phyloP scores from a whole-genome alignment of 2,113 vertebrate species.

The Zapornia atra region DNA sequence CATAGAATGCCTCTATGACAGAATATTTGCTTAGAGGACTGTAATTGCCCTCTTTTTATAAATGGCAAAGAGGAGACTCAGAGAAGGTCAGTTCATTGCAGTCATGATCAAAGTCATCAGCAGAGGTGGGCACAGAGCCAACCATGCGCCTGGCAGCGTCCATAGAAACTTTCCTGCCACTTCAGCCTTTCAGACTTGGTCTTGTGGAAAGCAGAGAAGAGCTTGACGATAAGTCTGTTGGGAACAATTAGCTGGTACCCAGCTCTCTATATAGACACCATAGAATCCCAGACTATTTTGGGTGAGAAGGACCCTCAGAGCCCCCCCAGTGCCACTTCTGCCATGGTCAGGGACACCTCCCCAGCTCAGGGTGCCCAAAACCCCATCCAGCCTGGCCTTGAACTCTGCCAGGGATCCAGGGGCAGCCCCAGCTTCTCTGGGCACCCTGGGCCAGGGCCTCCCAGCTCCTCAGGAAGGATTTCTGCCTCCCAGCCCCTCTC shows the following conservation, averaged over 20 bases:
- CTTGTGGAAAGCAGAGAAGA: not conserved
- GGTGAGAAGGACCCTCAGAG: too few relatives aligned
- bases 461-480: too few relatives aligned
- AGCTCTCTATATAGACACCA: not conserved
- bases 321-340: too few relatives aligned
- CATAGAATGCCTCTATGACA: not conserved
- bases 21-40: not conserved
- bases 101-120: accelerated
- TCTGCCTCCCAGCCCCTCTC: too few relatives aligned
- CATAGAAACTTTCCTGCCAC: accelerated
- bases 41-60: not conserved
- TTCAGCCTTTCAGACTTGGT: not conserved
- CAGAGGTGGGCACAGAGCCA: not conserved
- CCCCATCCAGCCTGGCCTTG: too few relatives aligned
- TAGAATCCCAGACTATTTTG: too few relatives aligned
- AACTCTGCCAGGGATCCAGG: too few relatives aligned
- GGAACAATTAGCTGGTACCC: not conserved
- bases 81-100: not conserved
- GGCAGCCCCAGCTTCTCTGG: too few relatives aligned
- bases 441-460: too few relatives aligned
- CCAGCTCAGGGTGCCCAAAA: too few relatives aligned
- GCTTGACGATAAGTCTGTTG: accelerated
- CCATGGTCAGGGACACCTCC: too few relatives aligned
- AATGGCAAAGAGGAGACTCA: not conserved
- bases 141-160: not conserved